Base-by-base conservation (phyloP, 2,113 vertebrate species). In the Semicossyphus pulcher region DNA sequence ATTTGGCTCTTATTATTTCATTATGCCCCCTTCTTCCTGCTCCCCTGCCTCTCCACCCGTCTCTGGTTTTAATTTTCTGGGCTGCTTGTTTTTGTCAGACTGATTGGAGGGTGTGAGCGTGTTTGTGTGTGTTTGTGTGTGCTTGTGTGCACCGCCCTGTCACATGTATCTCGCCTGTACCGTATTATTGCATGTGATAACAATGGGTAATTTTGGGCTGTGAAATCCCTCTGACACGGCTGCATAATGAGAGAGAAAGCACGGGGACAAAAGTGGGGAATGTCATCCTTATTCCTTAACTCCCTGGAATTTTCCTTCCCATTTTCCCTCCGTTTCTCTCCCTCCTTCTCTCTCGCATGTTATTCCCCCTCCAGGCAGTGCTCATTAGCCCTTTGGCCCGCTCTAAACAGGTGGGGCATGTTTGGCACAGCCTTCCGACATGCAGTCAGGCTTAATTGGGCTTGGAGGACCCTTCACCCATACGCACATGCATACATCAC, bases 381-480 rank as follows among this genome's bases (percentile, higher is more conserved):
- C 91, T 93, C 92, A 93, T 93, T 93, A 93, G 89, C 89, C 91
- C 83, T 84, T 62, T 88, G 85, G 90, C 80, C 92, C 64, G 69
- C 72, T 89, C 82, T 84, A 86, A 90, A 87, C 89, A 92, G 90
- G 85, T 89, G 90, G 90, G 87, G 86, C 91, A 90, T 92, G 90
- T 91, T 94, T 93, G 93, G 91, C 92, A 84, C 86, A 83, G 83
- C 83, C 89, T 74, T 88, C 80, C 76, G 78, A 90, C 90, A 91
- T 76, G 82, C 85, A 85, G 89, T 89, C 86, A 83, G 85, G 73
- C 86, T 85, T 93, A 94, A 94, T 93, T 93, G 92, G 90, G 86
- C 91, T 91, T 93, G 75, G 80, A 90, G 89, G 66, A 81, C 63
- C 79, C 74, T 70, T 78, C 82, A 71, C 68, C 72, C 9, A 42